Percentiles rank a stretch among this genome's conserved stretches.
These are phyloP conservation scores for Acleris emargana DNA, from an alignment of 2,888 invertebrate genomes.

Conservation along the genomic window DNA sequence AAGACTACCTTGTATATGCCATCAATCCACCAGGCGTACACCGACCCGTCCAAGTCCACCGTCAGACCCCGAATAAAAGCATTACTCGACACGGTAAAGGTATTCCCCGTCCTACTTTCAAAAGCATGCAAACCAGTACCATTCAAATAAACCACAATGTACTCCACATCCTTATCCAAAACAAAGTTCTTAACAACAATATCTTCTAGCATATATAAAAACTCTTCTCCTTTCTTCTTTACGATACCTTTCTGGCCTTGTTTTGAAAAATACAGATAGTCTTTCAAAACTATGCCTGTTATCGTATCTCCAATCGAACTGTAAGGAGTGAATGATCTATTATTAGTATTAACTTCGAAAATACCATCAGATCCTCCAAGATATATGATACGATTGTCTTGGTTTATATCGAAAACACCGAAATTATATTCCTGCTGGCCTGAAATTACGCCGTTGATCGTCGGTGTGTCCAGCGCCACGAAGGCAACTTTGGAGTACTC, in stretches of 20 bases:
- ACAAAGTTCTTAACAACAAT: slow-evolving; percentile 63
- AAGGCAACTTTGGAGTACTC: slow-evolving; percentile 72
- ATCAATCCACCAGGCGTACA: slow-evolving; percentile 75
- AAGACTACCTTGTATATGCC: slow-evolving; percentile 66
- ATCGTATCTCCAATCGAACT: slow-evolving; percentile 68
- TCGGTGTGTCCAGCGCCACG: slow-evolving; percentile 56
- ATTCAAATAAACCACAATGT: slow-evolving; percentile 60
- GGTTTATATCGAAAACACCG: slow-evolving; percentile 70
- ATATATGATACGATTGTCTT: slow-evolving; percentile 61
- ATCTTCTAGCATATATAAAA: slow-evolving; percentile 55
- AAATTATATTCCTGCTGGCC: slow-evolving; percentile 60
- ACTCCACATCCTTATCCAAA: slow-evolving; percentile 56
- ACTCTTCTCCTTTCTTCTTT: slow-evolving; percentile 62
- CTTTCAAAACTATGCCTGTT: slow-evolving; percentile 60
- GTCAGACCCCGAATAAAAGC: slow-evolving; percentile 67
- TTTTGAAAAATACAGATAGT: slow-evolving; percentile 63
- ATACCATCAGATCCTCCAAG: slow-evolving; percentile 71
- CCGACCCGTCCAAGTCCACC: slow-evolving; percentile 60
- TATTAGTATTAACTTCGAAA: slow-evolving; percentile 50
- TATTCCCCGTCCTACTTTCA: slow-evolving; percentile 49
- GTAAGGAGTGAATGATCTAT: slow-evolving; percentile 51
- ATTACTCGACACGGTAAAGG: slow-evolving; percentile 60
- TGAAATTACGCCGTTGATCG: slow-evolving; percentile 49
- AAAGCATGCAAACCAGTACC: slow-evolving; percentile 60
- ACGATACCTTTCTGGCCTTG: slow-evolving; percentile 56